Base-by-base conservation (phyloP, 2,888 invertebrate species). In the Athripsodes cinereus region DNA sequence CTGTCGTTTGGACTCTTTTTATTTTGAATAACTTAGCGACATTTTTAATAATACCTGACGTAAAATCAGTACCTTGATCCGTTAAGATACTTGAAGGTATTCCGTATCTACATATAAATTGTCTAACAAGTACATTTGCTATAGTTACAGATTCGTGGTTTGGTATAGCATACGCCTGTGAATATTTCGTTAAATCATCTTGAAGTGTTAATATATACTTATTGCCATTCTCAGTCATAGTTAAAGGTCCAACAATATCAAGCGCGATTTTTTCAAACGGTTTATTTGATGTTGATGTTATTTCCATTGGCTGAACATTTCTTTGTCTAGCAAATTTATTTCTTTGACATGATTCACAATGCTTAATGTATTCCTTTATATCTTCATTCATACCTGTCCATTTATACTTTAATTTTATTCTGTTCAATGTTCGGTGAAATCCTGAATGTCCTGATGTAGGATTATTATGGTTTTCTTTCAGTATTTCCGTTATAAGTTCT, bases 11-110 rank as follows among this genome's bases (percentile, higher is more conserved):
- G 13, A 69, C 62, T 52, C 68, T 65, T 55, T 67, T 66, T 1
- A 68, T 68, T 61, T 67, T 66, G 40, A 69, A 66, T 5, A 67
- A 46, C 62, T 66, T 67, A 0, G 64, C 56, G 10, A 67, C 34
- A 54, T 69, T 60, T 59, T 67, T 66, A 1, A 71, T 53, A n/a
- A 69, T 11, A 13, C 63, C 54, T 1, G 67, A 57, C 49, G 67
- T 69, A 57, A 75, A 75, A 57, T 79, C 80, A 61, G 79, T 79
- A 64, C 75, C 77, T 57, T 76, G 75, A 59, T 80, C 80, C 54
- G 79, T 81, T 51, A 79, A 79, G 59, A 81, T 79, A 26, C 77
- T 78, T 44, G 70, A 80, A 66, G 75, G 75, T 72, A 68, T 62
- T 6, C 60, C 57, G 53, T 61, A 51, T 62, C 62, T 19, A 69